phyloP scores from a whole-genome alignment of 2,797 vertebrate genomes.

The Menidia menidia region DNA sequence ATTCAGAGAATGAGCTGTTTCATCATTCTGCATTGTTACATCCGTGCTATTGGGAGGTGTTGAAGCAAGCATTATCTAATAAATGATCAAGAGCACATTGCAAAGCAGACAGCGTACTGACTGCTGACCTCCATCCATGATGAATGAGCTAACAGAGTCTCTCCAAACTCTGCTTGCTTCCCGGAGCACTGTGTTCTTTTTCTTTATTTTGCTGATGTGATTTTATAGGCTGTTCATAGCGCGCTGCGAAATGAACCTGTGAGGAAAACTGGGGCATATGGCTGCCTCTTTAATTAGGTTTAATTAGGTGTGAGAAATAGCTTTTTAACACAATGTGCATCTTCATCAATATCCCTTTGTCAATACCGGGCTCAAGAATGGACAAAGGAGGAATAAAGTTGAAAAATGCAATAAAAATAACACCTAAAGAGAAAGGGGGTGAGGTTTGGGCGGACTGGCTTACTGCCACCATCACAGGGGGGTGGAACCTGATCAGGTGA shows the following conservation, averaged over 20 bases:
- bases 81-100: background rate
- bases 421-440: background rate
- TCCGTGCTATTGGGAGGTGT: background rate
- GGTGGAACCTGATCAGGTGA: slow-evolving; percentile 3
- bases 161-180: background rate
- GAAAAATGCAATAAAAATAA: background rate
- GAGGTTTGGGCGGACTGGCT: background rate
- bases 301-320: slow-evolving; percentile 17
- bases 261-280: background rate
- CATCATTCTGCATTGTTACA: background rate
- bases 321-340: background rate
- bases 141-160: background rate
- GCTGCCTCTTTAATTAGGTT: slow-evolving; percentile 21
- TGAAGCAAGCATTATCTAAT: background rate
- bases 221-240: background rate
- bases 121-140: slow-evolving; percentile 6
- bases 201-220: slow-evolving; percentile 13
- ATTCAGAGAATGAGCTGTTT: too few relatives aligned
- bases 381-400: background rate
- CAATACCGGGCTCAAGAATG: background rate
- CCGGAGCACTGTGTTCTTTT: background rate
- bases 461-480: background rate
- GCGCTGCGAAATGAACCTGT: slow-evolving; percentile 4
- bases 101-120: background rate
- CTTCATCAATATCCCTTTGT: background rate